Evolutionary conservation across 2,888 invertebrate genomes (phyloP).

Genomic region (Idaea biselata): DNA sequence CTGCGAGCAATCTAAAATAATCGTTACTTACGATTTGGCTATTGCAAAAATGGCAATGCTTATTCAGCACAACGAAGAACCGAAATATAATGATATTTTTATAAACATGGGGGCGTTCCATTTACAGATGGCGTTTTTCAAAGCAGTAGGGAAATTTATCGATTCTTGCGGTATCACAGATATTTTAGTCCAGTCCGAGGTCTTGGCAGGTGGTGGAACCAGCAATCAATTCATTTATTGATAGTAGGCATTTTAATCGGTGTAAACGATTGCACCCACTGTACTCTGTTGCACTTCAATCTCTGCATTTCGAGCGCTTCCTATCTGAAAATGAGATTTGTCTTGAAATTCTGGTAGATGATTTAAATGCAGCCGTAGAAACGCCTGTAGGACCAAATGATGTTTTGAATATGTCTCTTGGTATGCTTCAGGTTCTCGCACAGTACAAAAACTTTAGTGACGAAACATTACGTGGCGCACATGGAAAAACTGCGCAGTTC

Average conservation of each 20-base stretch:
- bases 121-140: too few species aligned
- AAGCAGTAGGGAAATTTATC: too few species aligned
- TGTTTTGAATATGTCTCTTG: constrained; percentile 26
- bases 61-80: too few species aligned
- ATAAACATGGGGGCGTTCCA: too few species aligned
- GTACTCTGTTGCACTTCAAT: constrained; percentile 32
- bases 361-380: constrained; percentile 23
- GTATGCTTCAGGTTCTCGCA: constrained; percentile 17
- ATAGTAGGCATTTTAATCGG: constrained; percentile 46
- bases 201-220: constrained; percentile 39
- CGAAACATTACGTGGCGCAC: constrained; percentile 20
- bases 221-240: constrained; percentile 39
- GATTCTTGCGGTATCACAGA: constrained; percentile 31
- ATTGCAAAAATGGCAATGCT: too few species aligned
- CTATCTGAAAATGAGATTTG: constrained; percentile 22
- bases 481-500: constrained; percentile 27
- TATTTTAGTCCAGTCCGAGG: constrained; percentile 39
- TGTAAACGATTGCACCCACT: constrained; percentile 45
- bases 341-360: constrained; percentile 24
- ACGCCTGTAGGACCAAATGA: constrained; percentile 30
- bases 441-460: constrained; percentile 22
- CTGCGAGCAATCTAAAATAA: too few species aligned
- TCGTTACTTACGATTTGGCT: too few species aligned
- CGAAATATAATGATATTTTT: too few species aligned
- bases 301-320: constrained; percentile 40